phyloP scores from a whole-genome alignment of 92 coral and sea anemone species.

The Diadumene lineata region DNA sequence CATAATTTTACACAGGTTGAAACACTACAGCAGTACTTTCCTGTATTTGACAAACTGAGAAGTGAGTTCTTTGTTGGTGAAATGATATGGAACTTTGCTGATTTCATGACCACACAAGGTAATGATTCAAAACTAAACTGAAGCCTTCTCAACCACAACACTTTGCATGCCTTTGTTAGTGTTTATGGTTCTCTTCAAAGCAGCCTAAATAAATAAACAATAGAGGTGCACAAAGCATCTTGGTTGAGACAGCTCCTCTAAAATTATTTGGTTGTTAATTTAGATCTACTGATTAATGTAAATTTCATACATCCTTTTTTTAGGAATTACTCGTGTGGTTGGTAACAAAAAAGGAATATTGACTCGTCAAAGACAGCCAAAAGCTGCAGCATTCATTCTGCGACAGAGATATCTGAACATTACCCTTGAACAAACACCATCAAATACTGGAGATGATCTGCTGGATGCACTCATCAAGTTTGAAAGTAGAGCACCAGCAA shows the following conservation, averaged over 20 bases:
- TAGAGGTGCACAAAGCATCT: too few relatives aligned
- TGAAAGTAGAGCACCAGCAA: conserved; percentile 54
- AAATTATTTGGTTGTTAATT: too few relatives aligned
- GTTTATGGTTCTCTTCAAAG: too few relatives aligned
- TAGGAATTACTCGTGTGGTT: conserved; percentile 82
- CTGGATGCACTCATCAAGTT: conserved; percentile 65
- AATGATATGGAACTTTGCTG: conserved; percentile 99
- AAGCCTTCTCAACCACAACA: too few relatives aligned
- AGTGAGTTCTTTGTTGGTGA: conserved; percentile 91
- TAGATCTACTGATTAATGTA: too few relatives aligned
- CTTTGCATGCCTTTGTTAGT: too few relatives aligned
- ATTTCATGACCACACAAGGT: conserved; percentile 97
- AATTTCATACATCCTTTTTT: too few relatives aligned
- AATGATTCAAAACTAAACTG: too few relatives aligned
- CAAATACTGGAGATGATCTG: conserved; percentile 56
- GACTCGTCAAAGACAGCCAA: conserved; percentile 96
- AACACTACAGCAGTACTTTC: conserved; percentile 87
- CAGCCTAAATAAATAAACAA: too few relatives aligned
- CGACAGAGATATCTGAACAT: conserved; percentile 92
- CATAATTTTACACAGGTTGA: too few relatives aligned
- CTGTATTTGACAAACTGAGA: conserved; percentile 96
- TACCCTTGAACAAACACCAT: conserved; percentile 44
- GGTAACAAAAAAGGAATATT: conserved; percentile 97
- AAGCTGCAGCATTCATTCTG: conserved; percentile 90
- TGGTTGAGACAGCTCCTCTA: too few relatives aligned